phyloP scores from a whole-genome alignment of 1,140 invertebrate genomes.

The Tetranychus cinnabarinus region DNA sequence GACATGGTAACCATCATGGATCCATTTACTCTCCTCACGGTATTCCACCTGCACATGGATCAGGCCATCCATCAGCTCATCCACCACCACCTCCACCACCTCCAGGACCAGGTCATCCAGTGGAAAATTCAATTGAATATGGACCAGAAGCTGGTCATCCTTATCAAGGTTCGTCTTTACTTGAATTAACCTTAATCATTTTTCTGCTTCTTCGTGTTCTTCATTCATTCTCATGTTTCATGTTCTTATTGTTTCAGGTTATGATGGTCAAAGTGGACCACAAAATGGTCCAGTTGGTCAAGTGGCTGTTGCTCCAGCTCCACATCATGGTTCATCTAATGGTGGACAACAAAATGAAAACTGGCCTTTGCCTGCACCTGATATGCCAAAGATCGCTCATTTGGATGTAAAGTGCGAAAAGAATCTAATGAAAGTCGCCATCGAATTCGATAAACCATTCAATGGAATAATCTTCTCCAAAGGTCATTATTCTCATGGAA shows the following conservation, averaged over 20 bases:
- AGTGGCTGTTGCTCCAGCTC: not conserved
- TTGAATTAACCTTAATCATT: not conserved
- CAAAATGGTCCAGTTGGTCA: not conserved
- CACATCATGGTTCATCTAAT: not conserved
- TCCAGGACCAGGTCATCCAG: not conserved
- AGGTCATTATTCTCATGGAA: conserved; percentile 48
- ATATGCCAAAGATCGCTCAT: conserved; percentile 16
- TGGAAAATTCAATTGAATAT: not conserved
- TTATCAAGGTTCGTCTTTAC: not conserved
- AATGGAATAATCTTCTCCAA: conserved; percentile 18
- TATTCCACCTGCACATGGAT: not conserved
- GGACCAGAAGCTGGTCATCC: not conserved
- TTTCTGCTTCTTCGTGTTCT: not conserved
- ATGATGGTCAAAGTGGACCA: not conserved
- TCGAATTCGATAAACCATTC: conserved; percentile 19
- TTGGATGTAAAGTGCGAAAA: conserved; percentile 19
- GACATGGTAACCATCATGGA: not conserved
- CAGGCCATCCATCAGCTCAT: not conserved
- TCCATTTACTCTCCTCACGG: not conserved
- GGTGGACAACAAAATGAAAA: conserved; percentile 4
- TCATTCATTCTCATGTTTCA: not conserved
- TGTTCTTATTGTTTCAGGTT: not conserved
- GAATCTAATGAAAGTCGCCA: conserved; percentile 17
- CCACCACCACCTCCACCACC: not conserved
- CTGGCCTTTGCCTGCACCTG: conserved; percentile 14